Evolutionary conservation across 2,888 invertebrate genomes (phyloP).

Genomic region (Dusona sp.): DNA sequence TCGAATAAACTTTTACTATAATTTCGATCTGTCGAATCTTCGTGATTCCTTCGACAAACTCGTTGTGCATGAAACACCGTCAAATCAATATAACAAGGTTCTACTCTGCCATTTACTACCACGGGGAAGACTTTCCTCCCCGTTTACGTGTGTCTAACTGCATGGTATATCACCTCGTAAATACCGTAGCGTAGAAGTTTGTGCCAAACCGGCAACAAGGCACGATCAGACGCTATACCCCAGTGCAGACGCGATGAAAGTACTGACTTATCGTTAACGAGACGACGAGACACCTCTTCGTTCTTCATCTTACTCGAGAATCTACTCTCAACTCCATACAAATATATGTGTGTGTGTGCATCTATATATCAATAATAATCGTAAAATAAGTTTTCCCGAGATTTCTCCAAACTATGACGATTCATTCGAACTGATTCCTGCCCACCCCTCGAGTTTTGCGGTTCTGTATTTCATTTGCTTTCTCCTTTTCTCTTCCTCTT

Average conservation of each 20-base stretch:
- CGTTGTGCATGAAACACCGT: neutral
- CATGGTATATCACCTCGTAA: constrained; percentile 22
- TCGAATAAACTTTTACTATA: neutral
- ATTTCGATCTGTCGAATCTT: neutral
- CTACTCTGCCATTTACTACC: neutral
- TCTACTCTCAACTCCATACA: neutral
- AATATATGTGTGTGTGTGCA: no score
- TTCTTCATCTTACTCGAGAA: constrained; percentile 21
- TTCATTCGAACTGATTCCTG: neutral
- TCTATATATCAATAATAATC: constrained; percentile 4
- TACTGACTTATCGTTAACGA: constrained; percentile 61
- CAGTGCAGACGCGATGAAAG: constrained; percentile 34
- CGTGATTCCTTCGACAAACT: neutral
- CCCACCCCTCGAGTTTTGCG: neutral
- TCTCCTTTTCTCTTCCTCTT: neutral
- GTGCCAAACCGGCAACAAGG: constrained; percentile 53
- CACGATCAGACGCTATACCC: constrained; percentile 45
- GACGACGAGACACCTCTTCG: constrained; percentile 49
- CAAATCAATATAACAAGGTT: neutral
- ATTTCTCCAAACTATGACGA: neutral
- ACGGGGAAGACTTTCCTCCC: constrained; percentile 15
- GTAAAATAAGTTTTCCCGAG: neutral
- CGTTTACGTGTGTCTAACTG: constrained; percentile 9
- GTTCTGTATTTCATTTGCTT: neutral
- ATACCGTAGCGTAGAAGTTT: constrained; percentile 27